These are phyloP conservation scores for Lithophane leautieri DNA, from an alignment of 2,888 invertebrate genomes.

Conservation along the genomic window DNA sequence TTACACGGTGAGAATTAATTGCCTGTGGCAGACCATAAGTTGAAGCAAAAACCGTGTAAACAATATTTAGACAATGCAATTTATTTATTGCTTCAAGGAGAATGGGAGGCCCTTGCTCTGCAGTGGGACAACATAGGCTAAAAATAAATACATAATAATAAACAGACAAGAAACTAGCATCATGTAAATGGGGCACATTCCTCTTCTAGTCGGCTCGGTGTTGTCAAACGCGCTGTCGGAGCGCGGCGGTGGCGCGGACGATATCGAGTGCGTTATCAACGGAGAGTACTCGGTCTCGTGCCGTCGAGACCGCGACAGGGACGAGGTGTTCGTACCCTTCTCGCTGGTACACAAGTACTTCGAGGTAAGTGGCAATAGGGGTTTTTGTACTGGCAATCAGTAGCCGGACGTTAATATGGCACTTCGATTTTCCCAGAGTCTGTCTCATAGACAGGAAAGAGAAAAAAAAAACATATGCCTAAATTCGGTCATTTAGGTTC, in stretches of 20 bases:
- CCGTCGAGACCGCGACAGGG: conserved; percentile 93
- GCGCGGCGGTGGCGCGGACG: conserved; percentile 82
- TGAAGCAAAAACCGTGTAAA: neutral
- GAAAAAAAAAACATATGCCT: neutral
- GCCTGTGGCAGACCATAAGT: neutral
- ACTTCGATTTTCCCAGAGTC: neutral
- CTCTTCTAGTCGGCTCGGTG: conserved; percentile 63
- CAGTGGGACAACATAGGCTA: no score
- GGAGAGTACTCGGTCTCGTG: conserved; percentile 95
- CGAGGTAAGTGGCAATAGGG: conserved; percentile 91
- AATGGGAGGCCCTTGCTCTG: no score
- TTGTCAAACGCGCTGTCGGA: conserved; percentile 77
- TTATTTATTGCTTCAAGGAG: no score
- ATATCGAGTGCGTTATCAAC: conserved; percentile 97
- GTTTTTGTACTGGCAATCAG: neutral
- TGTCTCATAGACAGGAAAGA: no score
- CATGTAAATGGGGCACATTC: neutral
- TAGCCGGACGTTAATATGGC: neutral
- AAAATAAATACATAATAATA: no score
- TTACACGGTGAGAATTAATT: neutral
- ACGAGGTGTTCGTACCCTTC: conserved; percentile 97
- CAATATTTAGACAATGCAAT: no score
- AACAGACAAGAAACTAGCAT: neutral
- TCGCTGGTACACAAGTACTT: conserved; percentile 98
- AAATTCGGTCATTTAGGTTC: neutral